Evolutionary conservation across 2,888 invertebrate genomes (phyloP).

Genomic region (Heliconius sara): DNA sequence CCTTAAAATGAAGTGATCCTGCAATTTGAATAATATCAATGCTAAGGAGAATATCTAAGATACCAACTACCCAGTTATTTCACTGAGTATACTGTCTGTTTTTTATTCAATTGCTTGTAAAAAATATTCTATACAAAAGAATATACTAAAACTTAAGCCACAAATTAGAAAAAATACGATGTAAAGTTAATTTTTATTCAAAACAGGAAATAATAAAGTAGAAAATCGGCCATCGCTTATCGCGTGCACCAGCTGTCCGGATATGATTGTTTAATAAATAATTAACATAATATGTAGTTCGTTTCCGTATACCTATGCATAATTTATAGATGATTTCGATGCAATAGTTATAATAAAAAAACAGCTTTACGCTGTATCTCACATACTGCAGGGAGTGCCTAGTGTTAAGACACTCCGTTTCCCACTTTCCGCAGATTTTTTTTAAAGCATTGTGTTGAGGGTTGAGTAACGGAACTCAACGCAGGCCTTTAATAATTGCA

Average conservation of each 20-base stretch:
- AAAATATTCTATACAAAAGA: not conserved
- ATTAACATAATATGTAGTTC: conserved; percentile 36
- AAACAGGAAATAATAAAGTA: not conserved
- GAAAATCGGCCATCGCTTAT: not conserved
- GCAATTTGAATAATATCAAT: too few relatives aligned
- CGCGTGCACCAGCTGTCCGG: conserved; percentile 31
- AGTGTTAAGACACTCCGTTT: not conserved
- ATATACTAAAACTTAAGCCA: not conserved
- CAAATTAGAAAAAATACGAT: not conserved
- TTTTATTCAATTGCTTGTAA: not conserved
- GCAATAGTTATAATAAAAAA: not conserved
- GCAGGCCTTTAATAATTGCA: too few relatives aligned
- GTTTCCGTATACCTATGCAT: conserved; percentile 33
- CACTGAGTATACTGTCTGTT: too few relatives aligned
- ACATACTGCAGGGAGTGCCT: not conserved
- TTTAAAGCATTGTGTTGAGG: too few relatives aligned
- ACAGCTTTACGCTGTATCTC: too few relatives aligned
- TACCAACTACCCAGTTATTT: too few relatives aligned
- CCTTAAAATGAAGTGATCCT: too few relatives aligned
- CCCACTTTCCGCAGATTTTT: not conserved
- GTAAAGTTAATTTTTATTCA: not conserved
- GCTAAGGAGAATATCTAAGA: too few relatives aligned
- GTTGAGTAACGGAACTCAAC: too few relatives aligned
- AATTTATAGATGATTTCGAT: not conserved
- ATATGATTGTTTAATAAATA: conserved; percentile 35